phyloP scores from a whole-genome alignment of 2,113 vertebrate species.

The Boulengeromyrus knoepffleri region DNA sequence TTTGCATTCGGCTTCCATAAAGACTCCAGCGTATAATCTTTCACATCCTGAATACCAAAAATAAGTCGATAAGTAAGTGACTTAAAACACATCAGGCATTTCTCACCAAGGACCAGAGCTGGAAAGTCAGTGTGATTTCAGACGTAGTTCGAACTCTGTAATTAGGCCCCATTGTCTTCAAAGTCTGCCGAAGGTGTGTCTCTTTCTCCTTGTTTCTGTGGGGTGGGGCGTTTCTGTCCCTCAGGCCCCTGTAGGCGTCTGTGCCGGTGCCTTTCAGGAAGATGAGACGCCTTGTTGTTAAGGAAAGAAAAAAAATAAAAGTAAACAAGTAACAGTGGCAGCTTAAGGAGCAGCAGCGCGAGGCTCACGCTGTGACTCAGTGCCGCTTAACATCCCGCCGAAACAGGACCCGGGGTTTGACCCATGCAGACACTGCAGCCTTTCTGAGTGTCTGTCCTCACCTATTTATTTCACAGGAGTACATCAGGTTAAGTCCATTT shows the following conservation, averaged over 20 bases:
- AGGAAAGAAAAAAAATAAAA: neutral
- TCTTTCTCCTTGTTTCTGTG: constrained; percentile 24
- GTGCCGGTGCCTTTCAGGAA: constrained; percentile 8
- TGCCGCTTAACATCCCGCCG: neutral
- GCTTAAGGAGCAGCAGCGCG: neutral
- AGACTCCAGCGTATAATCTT: neutral
- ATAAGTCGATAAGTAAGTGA: neutral
- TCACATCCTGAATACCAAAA: neutral
- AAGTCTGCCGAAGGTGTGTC: constrained; percentile 27
- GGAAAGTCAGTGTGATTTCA: constrained; percentile 25
- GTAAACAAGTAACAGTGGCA: neutral
- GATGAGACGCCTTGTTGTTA: neutral
- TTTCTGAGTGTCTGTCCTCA: neutral
- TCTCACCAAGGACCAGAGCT: constrained; percentile 29
- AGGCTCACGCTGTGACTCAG: neutral
- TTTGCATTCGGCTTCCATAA: neutral
- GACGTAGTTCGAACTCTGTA: constrained; percentile 28
- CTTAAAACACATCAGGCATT: neutral
- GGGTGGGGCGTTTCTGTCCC: constrained; percentile 39
- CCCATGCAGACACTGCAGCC: neutral
- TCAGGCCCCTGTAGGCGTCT: constrained; percentile 26
- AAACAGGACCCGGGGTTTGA: neutral
- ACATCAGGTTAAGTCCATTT: neutral
- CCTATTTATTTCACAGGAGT: neutral
- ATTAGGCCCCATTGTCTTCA: constrained; percentile 42